A percentile compares a stretch with the other conserved stretches of the same genome.
Evolutionary conservation across 1,140 invertebrate genomes (phyloP).

Genomic region (Monomorium pharaonis): DNA sequence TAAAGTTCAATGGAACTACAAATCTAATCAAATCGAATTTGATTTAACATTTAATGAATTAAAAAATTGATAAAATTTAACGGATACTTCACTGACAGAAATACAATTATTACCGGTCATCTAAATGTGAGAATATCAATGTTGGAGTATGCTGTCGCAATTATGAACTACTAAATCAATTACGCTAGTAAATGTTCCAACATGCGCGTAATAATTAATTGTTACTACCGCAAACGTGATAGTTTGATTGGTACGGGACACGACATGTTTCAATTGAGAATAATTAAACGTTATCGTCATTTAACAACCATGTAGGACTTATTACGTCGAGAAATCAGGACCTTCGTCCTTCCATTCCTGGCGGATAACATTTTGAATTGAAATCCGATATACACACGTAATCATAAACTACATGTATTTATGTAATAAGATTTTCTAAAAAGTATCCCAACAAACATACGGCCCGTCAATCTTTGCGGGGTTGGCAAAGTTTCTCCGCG

Average conservation of each 20-base stretch:
- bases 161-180: slow-evolving; percentile 42
- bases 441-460: neutral
- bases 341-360: neutral
- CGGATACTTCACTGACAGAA: neutral
- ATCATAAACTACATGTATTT: neutral
- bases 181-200: slow-evolving; percentile 18
- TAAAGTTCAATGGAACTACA: neutral
- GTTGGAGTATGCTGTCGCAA: neutral
- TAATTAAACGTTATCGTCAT: slow-evolving; percentile 44
- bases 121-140: slow-evolving; percentile 11
- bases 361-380: neutral
- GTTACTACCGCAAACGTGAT: slow-evolving; percentile 14
- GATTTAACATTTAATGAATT: neutral
- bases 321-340: neutral
- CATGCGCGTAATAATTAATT: slow-evolving; percentile 42
- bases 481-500: neutral
- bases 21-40: neutral
- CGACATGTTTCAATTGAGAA: slow-evolving; percentile 39
- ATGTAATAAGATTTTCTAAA: neutral
- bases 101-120: neutral
- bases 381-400: neutral
- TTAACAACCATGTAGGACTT: neutral
- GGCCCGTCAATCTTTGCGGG: neutral
- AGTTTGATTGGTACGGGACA: slow-evolving; percentile 36
- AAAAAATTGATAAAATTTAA: neutral